Evolutionary conservation across 2,113 vertebrate species (phyloP).

Genomic region (Tragulus kanchil): DNA sequence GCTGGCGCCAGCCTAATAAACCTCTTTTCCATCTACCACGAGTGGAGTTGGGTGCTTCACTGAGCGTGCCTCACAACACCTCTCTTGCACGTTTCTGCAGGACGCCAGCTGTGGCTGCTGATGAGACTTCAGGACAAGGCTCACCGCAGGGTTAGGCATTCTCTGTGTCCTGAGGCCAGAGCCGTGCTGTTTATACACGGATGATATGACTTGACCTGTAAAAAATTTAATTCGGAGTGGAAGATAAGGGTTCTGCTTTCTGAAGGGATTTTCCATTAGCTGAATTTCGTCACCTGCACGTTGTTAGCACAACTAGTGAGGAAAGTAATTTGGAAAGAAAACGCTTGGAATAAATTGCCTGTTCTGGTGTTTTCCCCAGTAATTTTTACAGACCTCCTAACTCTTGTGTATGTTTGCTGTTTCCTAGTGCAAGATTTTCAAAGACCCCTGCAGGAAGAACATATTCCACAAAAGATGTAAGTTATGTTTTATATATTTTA

Average conservation of each 20-base stretch:
- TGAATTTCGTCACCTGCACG: neutral
- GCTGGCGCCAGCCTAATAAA: no score
- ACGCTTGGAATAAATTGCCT: neutral
- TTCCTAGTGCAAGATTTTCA: slow-evolving; percentile 30
- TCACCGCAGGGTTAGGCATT: neutral
- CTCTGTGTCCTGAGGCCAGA: neutral
- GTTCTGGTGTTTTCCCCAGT: neutral
- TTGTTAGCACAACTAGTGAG: neutral
- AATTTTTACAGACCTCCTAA: slow-evolving; percentile 11
- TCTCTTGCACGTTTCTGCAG: neutral
- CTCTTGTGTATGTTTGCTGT: slow-evolving; percentile 20
- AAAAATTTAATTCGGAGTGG: neutral
- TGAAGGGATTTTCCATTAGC: neutral
- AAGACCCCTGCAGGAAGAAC: slow-evolving; percentile 49
- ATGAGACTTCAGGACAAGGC: neutral
- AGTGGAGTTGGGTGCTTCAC: no score
- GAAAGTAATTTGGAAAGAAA: neutral
- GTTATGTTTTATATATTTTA: slow-evolving; percentile 50
- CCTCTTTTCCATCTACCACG: no score
- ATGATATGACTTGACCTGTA: neutral
- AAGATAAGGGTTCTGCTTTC: neutral
- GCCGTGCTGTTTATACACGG: neutral
- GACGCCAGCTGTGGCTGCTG: neutral
- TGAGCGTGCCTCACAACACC: no score
- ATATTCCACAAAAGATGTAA: slow-evolving; percentile 53